Percentiles rank a stretch among this genome's conserved stretches.
Evolutionary conservation across 2,888 invertebrate species (phyloP).

Genomic region (Chrysomela aeneicollis): DNA sequence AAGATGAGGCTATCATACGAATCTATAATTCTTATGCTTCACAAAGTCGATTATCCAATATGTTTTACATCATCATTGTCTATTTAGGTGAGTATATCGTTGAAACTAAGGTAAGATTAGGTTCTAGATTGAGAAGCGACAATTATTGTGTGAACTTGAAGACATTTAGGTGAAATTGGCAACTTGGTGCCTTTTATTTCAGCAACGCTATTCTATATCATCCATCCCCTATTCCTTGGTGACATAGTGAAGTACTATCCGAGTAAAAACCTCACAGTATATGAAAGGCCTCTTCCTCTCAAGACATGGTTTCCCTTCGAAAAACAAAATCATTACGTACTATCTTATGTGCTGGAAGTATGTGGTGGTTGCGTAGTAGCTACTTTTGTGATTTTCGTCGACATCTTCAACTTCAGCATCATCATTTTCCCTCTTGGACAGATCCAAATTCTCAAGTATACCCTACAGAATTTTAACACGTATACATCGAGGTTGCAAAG

Average conservation of each 20-base stretch:
- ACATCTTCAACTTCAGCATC: constrained; percentile 36
- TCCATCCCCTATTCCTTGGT: constrained; percentile 35
- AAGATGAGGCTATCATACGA: constrained; percentile 25
- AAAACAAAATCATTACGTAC: constrained; percentile 32
- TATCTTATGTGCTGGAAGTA: constrained; percentile 36
- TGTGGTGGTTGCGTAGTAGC: constrained; percentile 34
- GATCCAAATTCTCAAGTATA: constrained; percentile 33
- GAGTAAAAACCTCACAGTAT: constrained; percentile 31
- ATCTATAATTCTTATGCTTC: constrained; percentile 29
- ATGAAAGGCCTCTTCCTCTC: constrained; percentile 31
- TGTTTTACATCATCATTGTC: background rate
- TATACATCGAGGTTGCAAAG: constrained; percentile 7
- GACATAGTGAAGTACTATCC: constrained; percentile 16
- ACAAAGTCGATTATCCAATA: constrained; percentile 28
- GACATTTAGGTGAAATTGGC: too few species aligned
- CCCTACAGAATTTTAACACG: constrained; percentile 26
- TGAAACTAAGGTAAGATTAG: too few species aligned
- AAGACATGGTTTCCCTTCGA: constrained; percentile 40
- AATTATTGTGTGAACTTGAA: too few species aligned
- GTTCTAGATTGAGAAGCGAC: too few species aligned
- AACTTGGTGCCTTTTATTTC: constrained; percentile 2
- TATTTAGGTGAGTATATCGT: background rate
- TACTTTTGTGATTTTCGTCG: constrained; percentile 33
- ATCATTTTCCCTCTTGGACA: constrained; percentile 38
- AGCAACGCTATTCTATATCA: constrained; percentile 34